Evolutionary conservation across 1,140 invertebrate genomes (phyloP).

Genomic region (Vollenhovia emeryi): DNA sequence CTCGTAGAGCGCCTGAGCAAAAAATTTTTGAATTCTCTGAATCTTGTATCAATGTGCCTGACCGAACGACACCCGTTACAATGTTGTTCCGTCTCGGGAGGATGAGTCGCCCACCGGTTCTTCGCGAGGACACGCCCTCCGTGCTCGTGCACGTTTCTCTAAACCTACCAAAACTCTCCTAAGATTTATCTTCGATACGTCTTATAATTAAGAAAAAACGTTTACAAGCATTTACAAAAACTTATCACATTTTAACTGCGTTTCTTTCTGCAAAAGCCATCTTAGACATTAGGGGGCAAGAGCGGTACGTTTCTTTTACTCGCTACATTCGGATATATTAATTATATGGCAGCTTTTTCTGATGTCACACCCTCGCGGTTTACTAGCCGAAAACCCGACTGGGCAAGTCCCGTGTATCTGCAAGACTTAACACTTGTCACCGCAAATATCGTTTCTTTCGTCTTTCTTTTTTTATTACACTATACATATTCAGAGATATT

Average conservation of each 20-base stretch:
- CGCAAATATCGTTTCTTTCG: slow-evolving; percentile 49
- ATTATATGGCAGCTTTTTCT: slow-evolving; percentile 69
- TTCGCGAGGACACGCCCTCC: slow-evolving; percentile 73
- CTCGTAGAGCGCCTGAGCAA: background rate
- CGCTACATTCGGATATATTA: slow-evolving; percentile 63
- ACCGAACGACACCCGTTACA: background rate
- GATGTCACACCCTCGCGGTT: slow-evolving; percentile 18
- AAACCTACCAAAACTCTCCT: slow-evolving; percentile 76
- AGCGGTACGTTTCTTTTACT: slow-evolving; percentile 60
- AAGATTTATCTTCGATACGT: slow-evolving; percentile 77
- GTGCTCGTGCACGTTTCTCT: slow-evolving; percentile 76
- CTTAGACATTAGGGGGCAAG: slow-evolving; percentile 71
- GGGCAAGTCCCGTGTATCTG: slow-evolving; percentile 10
- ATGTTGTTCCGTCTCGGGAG: background rate
- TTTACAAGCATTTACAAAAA: slow-evolving; percentile 86
- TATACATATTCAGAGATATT: slow-evolving; percentile 75
- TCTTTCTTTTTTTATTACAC: too few relatives aligned
- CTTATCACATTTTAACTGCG: slow-evolving; percentile 85
- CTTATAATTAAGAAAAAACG: slow-evolving; percentile 83
- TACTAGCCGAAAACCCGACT: background rate
- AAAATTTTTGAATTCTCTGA: background rate
- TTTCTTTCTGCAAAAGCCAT: slow-evolving; percentile 80
- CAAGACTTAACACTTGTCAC: background rate
- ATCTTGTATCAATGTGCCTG: background rate
- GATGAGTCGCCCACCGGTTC: background rate